Evolutionary conservation across 1,140 invertebrate genomes (phyloP).

Genomic region (Macrobrachium nipponense): DNA sequence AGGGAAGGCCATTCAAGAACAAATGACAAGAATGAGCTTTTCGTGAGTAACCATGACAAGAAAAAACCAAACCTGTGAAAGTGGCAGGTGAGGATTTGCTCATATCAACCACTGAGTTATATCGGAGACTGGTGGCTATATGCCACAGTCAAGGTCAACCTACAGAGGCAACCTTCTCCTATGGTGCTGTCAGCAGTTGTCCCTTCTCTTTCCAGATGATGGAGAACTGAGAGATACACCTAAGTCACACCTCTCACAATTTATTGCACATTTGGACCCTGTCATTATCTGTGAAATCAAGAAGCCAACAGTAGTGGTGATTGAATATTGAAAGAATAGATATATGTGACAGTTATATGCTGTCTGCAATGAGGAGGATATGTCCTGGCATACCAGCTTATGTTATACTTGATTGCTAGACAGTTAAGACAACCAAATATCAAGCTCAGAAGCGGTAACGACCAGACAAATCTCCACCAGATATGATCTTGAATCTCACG

Average conservation of each 20-base stretch:
- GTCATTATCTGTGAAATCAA: too few species aligned
- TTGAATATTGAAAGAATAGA: neutral
- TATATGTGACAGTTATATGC: neutral
- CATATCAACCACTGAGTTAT: constrained; percentile 1
- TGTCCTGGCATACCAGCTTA: neutral
- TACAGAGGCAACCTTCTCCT: neutral
- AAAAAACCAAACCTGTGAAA: neutral
- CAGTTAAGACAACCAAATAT: constrained; percentile 5
- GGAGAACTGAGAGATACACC: too few species aligned
- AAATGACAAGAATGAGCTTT: too few species aligned
- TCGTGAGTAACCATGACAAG: too few species aligned
- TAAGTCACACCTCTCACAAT: too few species aligned
- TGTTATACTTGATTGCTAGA: constrained; percentile 3
- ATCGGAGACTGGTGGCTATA: constrained; percentile 7
- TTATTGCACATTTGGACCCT: too few species aligned
- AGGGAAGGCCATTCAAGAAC: too few species aligned
- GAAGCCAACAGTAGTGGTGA: too few species aligned
- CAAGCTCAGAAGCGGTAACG: neutral
- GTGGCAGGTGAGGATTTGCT: neutral
- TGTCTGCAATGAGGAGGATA: neutral
- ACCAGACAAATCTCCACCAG: constrained; percentile 9
- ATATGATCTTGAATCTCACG: neutral
- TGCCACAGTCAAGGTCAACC: neutral
- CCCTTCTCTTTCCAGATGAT: too few species aligned
- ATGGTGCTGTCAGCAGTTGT: too few species aligned